These are phyloP conservation scores for Geotria australis DNA, from an alignment of 2,797 vertebrate genomes.

Conservation along the genomic window DNA sequence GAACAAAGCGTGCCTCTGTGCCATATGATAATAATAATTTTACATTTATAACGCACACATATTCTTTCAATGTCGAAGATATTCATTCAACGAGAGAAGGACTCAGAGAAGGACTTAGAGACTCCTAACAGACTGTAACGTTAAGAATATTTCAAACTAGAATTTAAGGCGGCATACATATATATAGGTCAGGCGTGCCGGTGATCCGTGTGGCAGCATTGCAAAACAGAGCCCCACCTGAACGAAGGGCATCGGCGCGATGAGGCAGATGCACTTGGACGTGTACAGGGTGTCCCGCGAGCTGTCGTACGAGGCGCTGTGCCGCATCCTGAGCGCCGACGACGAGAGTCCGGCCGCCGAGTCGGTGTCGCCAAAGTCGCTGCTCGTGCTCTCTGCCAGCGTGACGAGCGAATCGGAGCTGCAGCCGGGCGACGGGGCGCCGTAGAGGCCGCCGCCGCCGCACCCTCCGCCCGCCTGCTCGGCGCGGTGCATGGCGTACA, in stretches of 20 bases:
- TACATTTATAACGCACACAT: too few relatives aligned
- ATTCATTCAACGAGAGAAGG: too few relatives aligned
- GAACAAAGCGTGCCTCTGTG: too few relatives aligned
- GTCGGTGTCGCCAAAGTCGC: slow-evolving; percentile 18
- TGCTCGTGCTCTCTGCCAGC: slow-evolving; percentile 3
- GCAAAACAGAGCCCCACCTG: background rate
- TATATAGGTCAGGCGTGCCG: too few relatives aligned
- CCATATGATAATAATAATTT: too few relatives aligned
- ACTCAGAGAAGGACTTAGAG: too few relatives aligned
- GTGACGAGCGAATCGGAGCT: background rate
- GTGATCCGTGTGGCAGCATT: too few relatives aligned
- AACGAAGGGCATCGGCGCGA: slow-evolving; percentile 87
- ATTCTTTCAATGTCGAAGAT: too few relatives aligned
- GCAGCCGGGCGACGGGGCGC: background rate
- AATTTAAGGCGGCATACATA: too few relatives aligned
- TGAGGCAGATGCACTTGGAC: slow-evolving; percentile 91
- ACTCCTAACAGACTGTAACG: too few relatives aligned
- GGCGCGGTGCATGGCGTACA: slow-evolving; percentile 98
- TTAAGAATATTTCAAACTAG: too few relatives aligned
- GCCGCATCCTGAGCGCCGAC: slow-evolving; percentile 55
- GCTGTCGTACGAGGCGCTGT: slow-evolving; percentile 95
- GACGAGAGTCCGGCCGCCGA: slow-evolving; percentile 17
- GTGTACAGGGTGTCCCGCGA: slow-evolving; percentile 80
- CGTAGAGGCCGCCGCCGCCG: background rate
- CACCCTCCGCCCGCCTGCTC: slow-evolving; percentile 37